Conservation (phyloP, 2,888 invertebrate genomes). For the Ephialtes manifestator region DNA sequence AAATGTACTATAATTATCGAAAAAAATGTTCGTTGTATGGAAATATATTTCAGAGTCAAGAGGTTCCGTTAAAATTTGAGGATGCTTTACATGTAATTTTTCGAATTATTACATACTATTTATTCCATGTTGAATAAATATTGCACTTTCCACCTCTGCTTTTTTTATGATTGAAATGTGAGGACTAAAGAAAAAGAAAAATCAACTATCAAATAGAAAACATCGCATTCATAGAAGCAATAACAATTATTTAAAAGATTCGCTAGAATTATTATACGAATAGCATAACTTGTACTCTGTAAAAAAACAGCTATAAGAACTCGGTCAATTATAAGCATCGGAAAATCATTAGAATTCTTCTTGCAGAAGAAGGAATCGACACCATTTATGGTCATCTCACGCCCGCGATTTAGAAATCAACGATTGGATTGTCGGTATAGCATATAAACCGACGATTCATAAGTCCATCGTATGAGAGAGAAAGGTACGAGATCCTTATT, state of each 20-base stretch:
- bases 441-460: too few species aligned
- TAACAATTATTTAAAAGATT: not conserved
- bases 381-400: slow-evolving; percentile 15
- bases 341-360: not conserved
- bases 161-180: not conserved
- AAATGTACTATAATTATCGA: too few species aligned
- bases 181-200: not conserved
- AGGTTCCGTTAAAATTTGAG: too few species aligned
- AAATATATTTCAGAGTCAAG: too few species aligned
- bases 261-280: not conserved
- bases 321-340: not conserved
- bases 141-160: too few species aligned
- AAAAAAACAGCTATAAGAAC: not conserved
- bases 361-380: not conserved
- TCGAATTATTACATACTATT: too few species aligned
- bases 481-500: too few species aligned
- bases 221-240: not conserved
- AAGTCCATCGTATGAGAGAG: too few species aligned
- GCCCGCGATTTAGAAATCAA: slow-evolving; percentile 6
- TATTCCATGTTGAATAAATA: too few species aligned
- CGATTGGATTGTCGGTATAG: not conserved
- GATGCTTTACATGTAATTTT: too few species aligned
- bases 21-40: too few species aligned
- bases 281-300: not conserved
- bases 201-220: not conserved